Base-by-base conservation (phyloP, 2,113 vertebrate species). In the Pimephales promelas region DNA sequence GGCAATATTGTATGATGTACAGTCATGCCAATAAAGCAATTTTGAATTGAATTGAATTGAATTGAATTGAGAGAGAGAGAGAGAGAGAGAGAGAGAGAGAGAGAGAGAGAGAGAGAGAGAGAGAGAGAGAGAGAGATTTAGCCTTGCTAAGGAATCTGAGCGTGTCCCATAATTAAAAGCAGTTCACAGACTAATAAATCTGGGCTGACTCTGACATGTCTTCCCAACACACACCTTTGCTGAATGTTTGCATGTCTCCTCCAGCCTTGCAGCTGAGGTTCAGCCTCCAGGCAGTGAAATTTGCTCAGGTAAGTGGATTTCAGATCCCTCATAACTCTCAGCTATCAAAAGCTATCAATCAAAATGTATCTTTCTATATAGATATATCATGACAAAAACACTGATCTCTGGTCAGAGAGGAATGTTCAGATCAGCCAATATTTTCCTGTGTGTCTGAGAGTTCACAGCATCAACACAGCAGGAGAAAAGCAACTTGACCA, bases 141-240 rank as follows among this genome's bases (percentile, higher is more conserved):
- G 28, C 20, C 26, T 47, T 75, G 22, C 70, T 57, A n/a, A 68
- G 36, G 76, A 76, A 83, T 43, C 64, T 64, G 66, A 83, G 49
- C 28, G n/a, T 47, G 78, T 45, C 64, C 73, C 36, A 49, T 88
- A 86, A 88, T 88, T 86, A 86, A 85, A 82, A 85, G 66, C 64
- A 84, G 72, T 59, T 71, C 31, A 56, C 73, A 84, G 79, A 64
- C 72, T 56, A 66, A 84, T 84, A 84, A 84, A 87, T 84, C 45
- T 82, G 34, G 14, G n/a, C 45, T 24, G 75, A 83, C 76, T 80
- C 79, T 40, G 10, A 72, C 54, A 62, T 24, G 49, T 81, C 77
- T 64, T 56, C 22, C 74, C 34, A 59, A 82, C 26, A 61, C 61
- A 45, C 79, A 43, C 22, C 62, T 73, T 49, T 79, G 22, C 70